Percentiles rank a stretch among this genome's conserved stretches.
phyloP scores from a whole-genome alignment of 2,797 vertebrate species.

The Parambassis ranga region DNA sequence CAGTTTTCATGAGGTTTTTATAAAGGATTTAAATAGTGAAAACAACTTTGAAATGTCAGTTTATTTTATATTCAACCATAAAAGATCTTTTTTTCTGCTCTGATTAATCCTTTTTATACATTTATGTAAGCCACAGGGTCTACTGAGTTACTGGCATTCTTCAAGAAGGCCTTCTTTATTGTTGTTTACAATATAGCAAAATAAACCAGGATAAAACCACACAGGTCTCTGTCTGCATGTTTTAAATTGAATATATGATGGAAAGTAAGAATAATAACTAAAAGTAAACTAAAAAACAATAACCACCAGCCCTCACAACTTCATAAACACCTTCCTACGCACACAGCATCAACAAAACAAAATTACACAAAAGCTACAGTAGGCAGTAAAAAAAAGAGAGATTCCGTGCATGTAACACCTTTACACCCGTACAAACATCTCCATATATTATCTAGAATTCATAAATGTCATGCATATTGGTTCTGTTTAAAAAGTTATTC shows the following conservation, averaged over 20 bases:
- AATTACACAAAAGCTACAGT: constrained; percentile 2
- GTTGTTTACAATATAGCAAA: too few relatives aligned
- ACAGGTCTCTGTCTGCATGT: not conserved
- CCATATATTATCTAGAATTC: not conserved
- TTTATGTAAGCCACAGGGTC: too few relatives aligned
- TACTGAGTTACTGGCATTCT: too few relatives aligned
- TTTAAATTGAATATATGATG: not conserved
- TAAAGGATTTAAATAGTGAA: not conserved
- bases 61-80: too few relatives aligned
- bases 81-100: too few relatives aligned
- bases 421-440: not conserved
- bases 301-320: constrained; percentile 5
- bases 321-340: constrained; percentile 7
- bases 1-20: not conserved
- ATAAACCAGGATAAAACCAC: too few relatives aligned
- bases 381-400: not conserved
- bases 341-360: constrained; percentile 5
- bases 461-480: not conserved
- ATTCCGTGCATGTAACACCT: not conserved
- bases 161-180: too few relatives aligned
- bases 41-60: not conserved
- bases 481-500: not conserved
- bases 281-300: constrained; percentile 1
- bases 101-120: not conserved
- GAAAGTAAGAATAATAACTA: constrained; percentile 7